phyloP scores from a whole-genome alignment of 2,113 vertebrate species.

The Phoxinus phoxinus region DNA sequence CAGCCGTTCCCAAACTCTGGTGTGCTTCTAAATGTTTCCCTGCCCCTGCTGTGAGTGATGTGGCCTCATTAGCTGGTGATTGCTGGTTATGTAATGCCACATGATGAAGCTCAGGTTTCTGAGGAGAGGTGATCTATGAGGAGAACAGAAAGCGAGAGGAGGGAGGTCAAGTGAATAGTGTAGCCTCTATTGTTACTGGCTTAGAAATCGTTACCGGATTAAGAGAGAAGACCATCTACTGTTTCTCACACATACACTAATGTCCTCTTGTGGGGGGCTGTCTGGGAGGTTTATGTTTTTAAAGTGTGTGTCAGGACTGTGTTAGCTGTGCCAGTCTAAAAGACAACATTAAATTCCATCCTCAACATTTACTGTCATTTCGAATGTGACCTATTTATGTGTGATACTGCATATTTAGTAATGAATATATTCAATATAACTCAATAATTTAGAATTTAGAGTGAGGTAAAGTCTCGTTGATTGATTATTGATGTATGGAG shows the following conservation, averaged over 20 bases:
- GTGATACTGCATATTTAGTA: neutral
- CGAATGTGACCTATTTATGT: neutral
- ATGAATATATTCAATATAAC: too few relatives aligned
- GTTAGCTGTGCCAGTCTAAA: neutral
- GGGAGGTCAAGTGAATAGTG: neutral
- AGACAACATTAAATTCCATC: neutral
- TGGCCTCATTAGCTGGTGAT: conserved; percentile 31
- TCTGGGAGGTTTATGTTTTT: neutral
- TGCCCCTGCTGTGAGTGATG: conserved; percentile 28
- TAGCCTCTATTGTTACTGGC: neutral
- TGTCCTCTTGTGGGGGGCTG: neutral
- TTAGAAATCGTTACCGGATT: neutral
- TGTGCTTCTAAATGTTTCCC: conserved; percentile 36
- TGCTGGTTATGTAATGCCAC: conserved; percentile 23
- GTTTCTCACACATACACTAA: neutral
- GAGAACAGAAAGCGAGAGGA: neutral
- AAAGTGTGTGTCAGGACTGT: neutral
- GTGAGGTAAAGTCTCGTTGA: too few relatives aligned
- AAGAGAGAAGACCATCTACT: neutral
- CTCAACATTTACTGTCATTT: neutral
- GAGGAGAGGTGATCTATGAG: neutral
- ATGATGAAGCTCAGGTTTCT: conserved; percentile 35
- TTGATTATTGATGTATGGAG: too few relatives aligned
- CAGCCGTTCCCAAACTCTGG: neutral
- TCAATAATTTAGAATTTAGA: too few relatives aligned